Evolutionary conservation across 2,888 invertebrate genomes (phyloP).

Genomic region (Malthinus flaveolus): DNA sequence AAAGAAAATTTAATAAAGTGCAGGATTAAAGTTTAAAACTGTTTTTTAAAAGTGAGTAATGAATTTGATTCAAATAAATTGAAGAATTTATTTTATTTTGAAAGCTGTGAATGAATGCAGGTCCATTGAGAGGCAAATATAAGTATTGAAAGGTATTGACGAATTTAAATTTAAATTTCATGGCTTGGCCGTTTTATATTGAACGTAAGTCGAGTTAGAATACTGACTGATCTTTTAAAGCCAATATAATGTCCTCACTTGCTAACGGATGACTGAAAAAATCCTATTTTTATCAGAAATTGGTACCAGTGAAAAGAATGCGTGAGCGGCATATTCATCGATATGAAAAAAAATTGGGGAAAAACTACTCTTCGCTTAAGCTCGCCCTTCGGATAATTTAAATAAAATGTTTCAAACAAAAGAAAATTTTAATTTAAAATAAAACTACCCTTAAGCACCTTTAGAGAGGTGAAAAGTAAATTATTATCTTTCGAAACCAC

Average conservation of each 20-base stretch:
- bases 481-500: conserved; percentile 18
- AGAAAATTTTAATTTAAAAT: conserved; percentile 8
- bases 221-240: conserved; percentile 34
- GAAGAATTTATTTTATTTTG: too few relatives aligned
- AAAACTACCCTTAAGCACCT: not conserved
- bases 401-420: conserved; percentile 1
- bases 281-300: conserved; percentile 37
- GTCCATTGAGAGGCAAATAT: conserved; percentile 27
- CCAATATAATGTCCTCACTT: conserved; percentile 35
- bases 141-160: conserved; percentile 26
- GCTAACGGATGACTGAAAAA: conserved; percentile 37
- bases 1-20: too few relatives aligned
- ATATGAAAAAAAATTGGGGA: not conserved
- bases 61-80: too few relatives aligned
- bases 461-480: conserved; percentile 11
- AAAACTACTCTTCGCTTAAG: not conserved
- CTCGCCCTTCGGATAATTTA: too few relatives aligned
- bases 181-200: conserved; percentile 27
- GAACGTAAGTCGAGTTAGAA: conserved; percentile 31
- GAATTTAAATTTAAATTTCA: conserved; percentile 34
- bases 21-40: too few relatives aligned
- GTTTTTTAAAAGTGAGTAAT: too few relatives aligned
- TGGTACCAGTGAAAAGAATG: conserved; percentile 35
- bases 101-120: conserved; percentile 16
- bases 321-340: conserved; percentile 34